A percentile compares a stretch with the other conserved stretches of the same genome.
phyloP scores from a whole-genome alignment of 2,888 invertebrate genomes.

The Apodemia hepburni region DNA sequence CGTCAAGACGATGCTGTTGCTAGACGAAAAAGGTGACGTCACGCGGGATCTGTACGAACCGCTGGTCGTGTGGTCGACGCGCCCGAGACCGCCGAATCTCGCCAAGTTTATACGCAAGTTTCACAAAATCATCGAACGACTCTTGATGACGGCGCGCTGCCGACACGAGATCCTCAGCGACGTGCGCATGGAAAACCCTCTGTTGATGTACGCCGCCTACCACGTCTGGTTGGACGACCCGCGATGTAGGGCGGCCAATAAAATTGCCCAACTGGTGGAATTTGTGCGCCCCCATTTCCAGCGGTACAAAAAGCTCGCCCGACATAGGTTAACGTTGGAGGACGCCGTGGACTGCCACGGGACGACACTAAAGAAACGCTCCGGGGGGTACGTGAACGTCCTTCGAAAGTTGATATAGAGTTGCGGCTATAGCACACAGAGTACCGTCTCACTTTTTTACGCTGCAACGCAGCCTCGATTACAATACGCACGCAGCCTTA shows the following conservation, averaged over 20 bases:
- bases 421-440: not conserved
- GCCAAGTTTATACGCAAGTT: constrained; percentile 12
- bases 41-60: constrained; percentile 15
- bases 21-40: constrained; percentile 14
- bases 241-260: constrained; percentile 5
- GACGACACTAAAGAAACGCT: constrained; percentile 11
- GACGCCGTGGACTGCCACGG: constrained; percentile 15
- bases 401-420: constrained; percentile 4
- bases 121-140: no score
- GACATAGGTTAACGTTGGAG: constrained; percentile 7
- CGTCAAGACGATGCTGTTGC: constrained; percentile 8
- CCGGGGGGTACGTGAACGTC: constrained; percentile 11
- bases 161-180: no score
- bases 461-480: no score
- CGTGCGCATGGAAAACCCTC: no score
- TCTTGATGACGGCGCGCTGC: no score
- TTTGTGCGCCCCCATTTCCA: constrained; percentile 14
- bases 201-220: constrained; percentile 11
- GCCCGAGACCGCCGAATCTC: constrained; percentile 13
- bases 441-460: not conserved
- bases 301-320: constrained; percentile 14
- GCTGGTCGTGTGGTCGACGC: constrained; percentile 15
- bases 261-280: constrained; percentile 14
- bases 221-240: constrained; percentile 16
- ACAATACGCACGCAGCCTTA: no score